Evolutionary conservation across 2,888 invertebrate species (phyloP), one percentile per base, ranked within the genome.

Genomic region (Scaptodrosophila latifasciaeformis): DNA sequence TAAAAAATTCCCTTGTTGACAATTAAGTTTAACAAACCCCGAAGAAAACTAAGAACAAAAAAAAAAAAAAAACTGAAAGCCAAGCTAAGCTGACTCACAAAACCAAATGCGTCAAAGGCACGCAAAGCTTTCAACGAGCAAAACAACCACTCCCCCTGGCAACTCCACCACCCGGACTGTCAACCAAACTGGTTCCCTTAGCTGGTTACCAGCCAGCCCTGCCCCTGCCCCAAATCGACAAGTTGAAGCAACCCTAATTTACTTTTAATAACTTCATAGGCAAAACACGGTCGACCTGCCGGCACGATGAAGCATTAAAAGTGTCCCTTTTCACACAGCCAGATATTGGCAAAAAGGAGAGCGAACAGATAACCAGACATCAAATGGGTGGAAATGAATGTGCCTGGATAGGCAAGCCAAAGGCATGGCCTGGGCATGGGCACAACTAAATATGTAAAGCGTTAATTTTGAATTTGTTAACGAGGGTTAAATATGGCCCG

Each of bases 211-310:
- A 76, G 54, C 72, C 37, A 37, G 18, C 37, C 17, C 15, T 17
- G 6, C 15, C 17, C 18, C 37, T 37, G 37, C 18, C 37, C 18
- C 29, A 35, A 48, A 18, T 48, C 66, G n/a, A n/a, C n/a, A n/a
- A n/a, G n/a, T n/a, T n/a, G n/a, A n/a, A n/a, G n/a, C 66, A 82
- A 83, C 82, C 82, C 84, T 83, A 84, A 83, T 83, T 81, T 82
- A 76, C 71, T 82, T 84, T 84, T 83, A 83, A 83, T 83, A 84
- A 83, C 83, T 83, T 81, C 75, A 80, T 80, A 70, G 67, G 61
- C 68, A 29, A 58, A 59, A 42, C 39, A 47, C 43, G 37, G 15
- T 6, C 34, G 30, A 49, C 29, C 45, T 19, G 55, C 17, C 21
- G 9, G 37, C 27, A 27, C 13, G 18, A 12, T 42, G 55, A 62